These are phyloP conservation scores for Chaetophractus vellerosus DNA, from an alignment of 2,797 vertebrate genomes.

Conservation along the genomic window DNA sequence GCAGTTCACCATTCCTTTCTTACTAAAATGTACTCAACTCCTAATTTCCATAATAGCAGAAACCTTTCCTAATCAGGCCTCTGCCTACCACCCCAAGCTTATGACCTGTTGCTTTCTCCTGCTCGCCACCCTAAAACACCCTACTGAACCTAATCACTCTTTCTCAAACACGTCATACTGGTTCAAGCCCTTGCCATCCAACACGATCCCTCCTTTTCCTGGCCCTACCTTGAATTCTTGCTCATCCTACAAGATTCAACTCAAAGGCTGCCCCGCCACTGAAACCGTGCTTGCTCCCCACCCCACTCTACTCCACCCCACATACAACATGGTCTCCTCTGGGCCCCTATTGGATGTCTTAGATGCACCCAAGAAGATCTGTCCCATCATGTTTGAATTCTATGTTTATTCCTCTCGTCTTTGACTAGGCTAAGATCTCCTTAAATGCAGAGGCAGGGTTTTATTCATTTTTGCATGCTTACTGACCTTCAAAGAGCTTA, in stretches of 20 bases:
- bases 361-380: not conserved
- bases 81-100: not conserved
- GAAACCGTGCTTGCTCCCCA: not conserved
- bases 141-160: not conserved
- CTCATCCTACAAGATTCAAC: not conserved
- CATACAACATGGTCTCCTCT: not conserved
- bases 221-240: not conserved
- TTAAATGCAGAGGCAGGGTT: no score
- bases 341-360: not conserved
- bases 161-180: not conserved
- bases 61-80: not conserved
- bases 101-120: not conserved
- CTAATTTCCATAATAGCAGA: not conserved
- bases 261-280: not conserved
- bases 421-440: not conserved
- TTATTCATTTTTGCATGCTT: not conserved
- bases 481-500: not conserved
- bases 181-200: not conserved
- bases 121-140: not conserved
- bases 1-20: not conserved
- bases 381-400: not conserved
- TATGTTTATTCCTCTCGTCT: not conserved
- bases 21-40: not conserved
- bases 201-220: not conserved
- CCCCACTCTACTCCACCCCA: not conserved